phyloP scores from a whole-genome alignment of 2,113 vertebrate genomes.

The Micronycteris hirsuta region DNA sequence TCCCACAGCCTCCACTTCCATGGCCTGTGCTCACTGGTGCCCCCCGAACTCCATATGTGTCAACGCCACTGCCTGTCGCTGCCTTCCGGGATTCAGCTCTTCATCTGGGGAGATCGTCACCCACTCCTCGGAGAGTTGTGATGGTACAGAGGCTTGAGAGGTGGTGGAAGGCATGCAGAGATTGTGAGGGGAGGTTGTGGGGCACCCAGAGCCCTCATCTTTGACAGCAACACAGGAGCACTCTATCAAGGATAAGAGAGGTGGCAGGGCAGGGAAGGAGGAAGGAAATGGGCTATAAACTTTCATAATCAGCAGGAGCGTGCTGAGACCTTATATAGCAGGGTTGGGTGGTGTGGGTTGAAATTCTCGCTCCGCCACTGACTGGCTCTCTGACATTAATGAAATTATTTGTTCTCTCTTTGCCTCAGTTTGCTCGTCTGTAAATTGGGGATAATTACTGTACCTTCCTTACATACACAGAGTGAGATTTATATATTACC shows the following conservation, averaged over 20 bases:
- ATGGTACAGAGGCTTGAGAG: not conserved
- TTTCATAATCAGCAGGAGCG: not conserved
- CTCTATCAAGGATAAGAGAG: not conserved
- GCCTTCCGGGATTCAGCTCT: too few relatives aligned
- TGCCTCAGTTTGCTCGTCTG: not conserved
- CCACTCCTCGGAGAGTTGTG: rapidly evolving
- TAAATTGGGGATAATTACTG: too few relatives aligned
- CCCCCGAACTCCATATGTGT: not conserved
- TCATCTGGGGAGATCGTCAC: not conserved
- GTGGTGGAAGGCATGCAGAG: not conserved
- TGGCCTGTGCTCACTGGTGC: not conserved
- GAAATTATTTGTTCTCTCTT: not conserved
- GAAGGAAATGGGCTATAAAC: not conserved
- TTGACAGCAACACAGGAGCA: not conserved
- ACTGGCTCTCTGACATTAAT: not conserved
- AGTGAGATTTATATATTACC: not conserved
- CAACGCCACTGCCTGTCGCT: too few relatives aligned
- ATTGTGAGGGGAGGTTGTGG: too few relatives aligned
- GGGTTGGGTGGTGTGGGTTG: not conserved
- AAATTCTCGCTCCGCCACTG: not conserved
- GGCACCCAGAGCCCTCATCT: not conserved
- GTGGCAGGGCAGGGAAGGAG: not conserved
- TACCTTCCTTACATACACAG: not conserved
- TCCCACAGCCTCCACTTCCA: not conserved
- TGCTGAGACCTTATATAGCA: not conserved